These are phyloP conservation scores for Drosophila infuscata DNA, from an alignment of 2,888 invertebrate genomes.

Conservation along the genomic window DNA sequence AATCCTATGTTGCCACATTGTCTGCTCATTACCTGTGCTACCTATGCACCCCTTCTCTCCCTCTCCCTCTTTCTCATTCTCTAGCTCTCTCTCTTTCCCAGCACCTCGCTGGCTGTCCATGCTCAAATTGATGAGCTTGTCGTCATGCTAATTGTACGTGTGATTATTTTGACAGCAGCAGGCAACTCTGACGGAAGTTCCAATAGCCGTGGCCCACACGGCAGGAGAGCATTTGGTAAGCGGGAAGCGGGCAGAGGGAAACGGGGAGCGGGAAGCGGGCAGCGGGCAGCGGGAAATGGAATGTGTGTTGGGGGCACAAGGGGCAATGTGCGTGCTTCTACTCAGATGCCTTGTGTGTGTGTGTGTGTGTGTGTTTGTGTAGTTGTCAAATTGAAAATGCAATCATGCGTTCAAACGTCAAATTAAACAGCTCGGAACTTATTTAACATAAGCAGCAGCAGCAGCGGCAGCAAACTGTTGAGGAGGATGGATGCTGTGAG, in stretches of 20 bases:
- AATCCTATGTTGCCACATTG: conserved; percentile 13
- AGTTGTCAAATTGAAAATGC: conserved; percentile 79
- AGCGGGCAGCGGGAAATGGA: neutral
- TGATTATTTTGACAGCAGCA: conserved; percentile 81
- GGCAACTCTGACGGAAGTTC: conserved; percentile 33
- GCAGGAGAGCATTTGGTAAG: conserved; percentile 27
- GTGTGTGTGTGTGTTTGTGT: conserved; percentile 11
- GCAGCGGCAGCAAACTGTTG: conserved; percentile 27
- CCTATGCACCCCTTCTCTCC: neutral
- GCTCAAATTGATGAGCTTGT: conserved; percentile 76
- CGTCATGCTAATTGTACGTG: conserved; percentile 82
- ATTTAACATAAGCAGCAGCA: conserved; percentile 62
- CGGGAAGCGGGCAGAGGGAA: neutral
- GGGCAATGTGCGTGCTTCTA: conserved; percentile 44
- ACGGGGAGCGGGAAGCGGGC: neutral
- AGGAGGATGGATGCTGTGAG: conserved; percentile 25
- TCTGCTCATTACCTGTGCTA: conserved; percentile 31
- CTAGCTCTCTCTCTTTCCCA: neutral
- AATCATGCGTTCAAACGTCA: conserved; percentile 83
- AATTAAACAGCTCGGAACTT: conserved; percentile 81
- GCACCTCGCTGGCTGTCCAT: conserved; percentile 15
- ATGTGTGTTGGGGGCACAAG: neutral
- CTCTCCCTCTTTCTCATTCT: neutral
- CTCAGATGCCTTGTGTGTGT: neutral
- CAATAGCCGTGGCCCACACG: conserved; percentile 41